These are phyloP conservation scores for Medauroidea extradentata DNA, from an alignment of 1,140 invertebrate species.

Conservation along the genomic window DNA sequence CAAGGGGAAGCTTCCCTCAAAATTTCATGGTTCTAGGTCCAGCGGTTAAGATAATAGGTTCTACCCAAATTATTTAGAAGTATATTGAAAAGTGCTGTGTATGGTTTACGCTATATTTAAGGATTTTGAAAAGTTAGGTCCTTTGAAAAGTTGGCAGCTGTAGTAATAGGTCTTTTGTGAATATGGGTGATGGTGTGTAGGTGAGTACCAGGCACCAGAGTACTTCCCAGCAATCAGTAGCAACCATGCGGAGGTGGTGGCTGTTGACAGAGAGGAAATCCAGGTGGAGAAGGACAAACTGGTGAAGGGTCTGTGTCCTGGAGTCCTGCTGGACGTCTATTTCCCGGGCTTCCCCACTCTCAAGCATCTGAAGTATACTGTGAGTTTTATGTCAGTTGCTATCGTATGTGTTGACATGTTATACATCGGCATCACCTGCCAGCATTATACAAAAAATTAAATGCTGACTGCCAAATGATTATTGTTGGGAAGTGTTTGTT, in stretches of 20 bases:
- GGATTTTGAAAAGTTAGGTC: too few species aligned
- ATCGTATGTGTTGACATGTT: not conserved
- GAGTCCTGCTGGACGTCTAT: slow-evolving; percentile 63
- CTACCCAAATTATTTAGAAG: too few species aligned
- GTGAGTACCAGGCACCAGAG: slow-evolving; percentile 47
- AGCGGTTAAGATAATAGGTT: too few species aligned
- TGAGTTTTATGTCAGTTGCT: slow-evolving; percentile 37
- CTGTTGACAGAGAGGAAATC: slow-evolving; percentile 55
- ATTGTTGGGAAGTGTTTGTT: not conserved
- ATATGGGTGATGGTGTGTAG: slow-evolving; percentile 22
- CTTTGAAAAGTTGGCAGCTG: too few species aligned
- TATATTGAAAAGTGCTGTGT: too few species aligned
- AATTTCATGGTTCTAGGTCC: too few species aligned
- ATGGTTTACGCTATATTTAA: too few species aligned
- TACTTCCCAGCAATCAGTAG: slow-evolving; percentile 60
- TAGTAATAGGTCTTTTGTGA: too few species aligned
- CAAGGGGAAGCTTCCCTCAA: too few species aligned
- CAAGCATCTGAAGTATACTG: slow-evolving; percentile 73
- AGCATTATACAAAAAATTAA: not conserved
- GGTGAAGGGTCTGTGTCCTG: slow-evolving; percentile 68
- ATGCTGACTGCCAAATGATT: not conserved
- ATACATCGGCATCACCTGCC: not conserved
- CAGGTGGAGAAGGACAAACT: slow-evolving; percentile 55
- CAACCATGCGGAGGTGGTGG: slow-evolving; percentile 50
- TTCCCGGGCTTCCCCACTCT: slow-evolving; percentile 90